Percentiles rank a stretch among this genome's conserved stretches.
Conservation (phyloP, 2,888 invertebrate species). For the Trichogramma evanescens region DNA sequence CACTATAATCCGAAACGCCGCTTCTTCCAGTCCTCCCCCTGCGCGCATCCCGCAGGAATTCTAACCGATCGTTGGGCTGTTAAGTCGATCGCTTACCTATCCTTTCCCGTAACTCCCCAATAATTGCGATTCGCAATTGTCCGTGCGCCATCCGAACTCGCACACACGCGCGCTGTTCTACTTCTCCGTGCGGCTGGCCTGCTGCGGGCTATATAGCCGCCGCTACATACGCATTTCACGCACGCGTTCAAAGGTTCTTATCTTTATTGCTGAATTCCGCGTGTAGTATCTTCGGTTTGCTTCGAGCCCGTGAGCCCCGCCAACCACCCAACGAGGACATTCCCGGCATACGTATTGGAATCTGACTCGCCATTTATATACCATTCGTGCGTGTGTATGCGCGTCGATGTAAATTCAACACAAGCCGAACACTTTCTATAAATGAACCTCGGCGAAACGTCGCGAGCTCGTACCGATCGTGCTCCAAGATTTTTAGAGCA, state of each 20-base stretch:
- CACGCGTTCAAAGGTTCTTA: slow-evolving; percentile 33
- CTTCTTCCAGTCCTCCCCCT: background rate
- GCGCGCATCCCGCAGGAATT: no score
- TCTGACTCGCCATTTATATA: no score
- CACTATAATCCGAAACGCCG: no score
- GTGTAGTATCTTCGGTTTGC: slow-evolving; percentile 28
- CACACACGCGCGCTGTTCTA: background rate
- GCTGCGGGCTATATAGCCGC: background rate
- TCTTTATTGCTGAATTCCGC: slow-evolving; percentile 38
- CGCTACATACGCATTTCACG: background rate
- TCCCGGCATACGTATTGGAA: no score
- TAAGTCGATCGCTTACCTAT: slow-evolving; percentile 14
- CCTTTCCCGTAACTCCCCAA: background rate
- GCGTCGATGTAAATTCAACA: no score
- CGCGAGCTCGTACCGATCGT: no score
- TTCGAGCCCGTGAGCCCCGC: slow-evolving; percentile 10
- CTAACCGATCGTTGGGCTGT: background rate
- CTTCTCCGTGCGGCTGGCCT: background rate
- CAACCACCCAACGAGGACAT: no score
- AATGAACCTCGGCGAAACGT: no score
- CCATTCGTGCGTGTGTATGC: no score
- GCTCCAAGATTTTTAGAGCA: no score
- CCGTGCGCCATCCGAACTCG: slow-evolving; percentile 1
- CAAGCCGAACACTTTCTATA: no score
- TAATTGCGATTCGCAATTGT: slow-evolving; percentile 20